Conservation (phyloP, 2,113 vertebrate genomes). For the Calypte anna region DNA sequence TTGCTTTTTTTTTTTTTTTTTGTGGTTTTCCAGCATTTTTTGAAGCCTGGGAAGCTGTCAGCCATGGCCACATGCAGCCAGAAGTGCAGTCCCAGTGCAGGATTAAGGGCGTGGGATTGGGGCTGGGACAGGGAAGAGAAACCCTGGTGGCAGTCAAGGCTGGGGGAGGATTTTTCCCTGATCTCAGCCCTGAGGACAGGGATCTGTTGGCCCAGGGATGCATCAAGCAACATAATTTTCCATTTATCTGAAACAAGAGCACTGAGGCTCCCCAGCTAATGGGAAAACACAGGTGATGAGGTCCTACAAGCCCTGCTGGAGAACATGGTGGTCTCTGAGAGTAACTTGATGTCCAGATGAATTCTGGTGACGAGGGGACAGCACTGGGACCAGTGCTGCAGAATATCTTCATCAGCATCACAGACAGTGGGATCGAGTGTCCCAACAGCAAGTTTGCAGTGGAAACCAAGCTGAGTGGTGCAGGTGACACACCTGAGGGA, state of each 20-base stretch:
- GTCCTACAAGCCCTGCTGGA: not conserved
- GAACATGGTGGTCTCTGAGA: not conserved
- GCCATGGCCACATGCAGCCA: not conserved
- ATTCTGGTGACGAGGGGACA: too few relatives aligned
- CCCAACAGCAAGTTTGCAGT: too few relatives aligned
- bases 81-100: not conserved
- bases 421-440: too few relatives aligned
- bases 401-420: too few relatives aligned
- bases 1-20: not conserved
- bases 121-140: not conserved
- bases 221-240: not conserved
- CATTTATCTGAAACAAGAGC: not conserved
- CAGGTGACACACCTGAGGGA: too few relatives aligned
- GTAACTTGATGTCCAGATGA: not conserved
- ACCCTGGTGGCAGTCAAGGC: not conserved
- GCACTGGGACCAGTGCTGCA: too few relatives aligned
- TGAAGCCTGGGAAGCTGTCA: constrained; percentile 25
- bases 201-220: not conserved
- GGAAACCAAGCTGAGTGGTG: too few relatives aligned
- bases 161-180: not conserved
- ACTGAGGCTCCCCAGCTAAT: not conserved
- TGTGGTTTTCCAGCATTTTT: not conserved
- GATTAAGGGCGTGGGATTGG: not conserved
- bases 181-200: not conserved
- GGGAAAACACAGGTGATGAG: not conserved